phyloP scores from a whole-genome alignment of 2,113 vertebrate genomes.

The Dasyurus viverrinus region DNA sequence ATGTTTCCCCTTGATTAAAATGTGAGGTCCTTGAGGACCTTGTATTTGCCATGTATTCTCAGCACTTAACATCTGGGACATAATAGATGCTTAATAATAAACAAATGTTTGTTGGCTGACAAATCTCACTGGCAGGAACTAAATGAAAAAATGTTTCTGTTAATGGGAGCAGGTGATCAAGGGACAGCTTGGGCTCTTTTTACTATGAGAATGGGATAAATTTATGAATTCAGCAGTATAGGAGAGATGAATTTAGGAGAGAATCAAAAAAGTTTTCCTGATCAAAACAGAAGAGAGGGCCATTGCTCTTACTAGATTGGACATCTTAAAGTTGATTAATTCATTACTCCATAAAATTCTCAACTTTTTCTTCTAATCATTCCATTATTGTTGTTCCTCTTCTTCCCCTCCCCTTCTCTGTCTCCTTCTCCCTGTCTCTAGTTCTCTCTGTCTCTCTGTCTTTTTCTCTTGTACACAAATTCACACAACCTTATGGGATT shows the following conservation, averaged over 20 bases:
- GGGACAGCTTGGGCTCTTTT: not conserved
- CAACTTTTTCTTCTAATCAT: not conserved
- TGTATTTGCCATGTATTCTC: not conserved
- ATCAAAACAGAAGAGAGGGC: not conserved
- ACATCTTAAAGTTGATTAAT: not conserved
- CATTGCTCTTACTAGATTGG: not conserved
- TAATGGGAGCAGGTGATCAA: not conserved
- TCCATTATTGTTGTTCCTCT: not conserved
- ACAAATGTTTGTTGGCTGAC: not conserved
- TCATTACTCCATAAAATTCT: not conserved
- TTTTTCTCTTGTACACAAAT: not conserved
- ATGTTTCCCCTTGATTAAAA: not conserved
- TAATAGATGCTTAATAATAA: not conserved
- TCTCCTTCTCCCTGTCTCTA: not conserved
- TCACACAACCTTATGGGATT: not conserved
- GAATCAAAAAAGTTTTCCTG: not conserved
- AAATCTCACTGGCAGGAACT: not conserved
- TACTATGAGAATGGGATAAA: not conserved
- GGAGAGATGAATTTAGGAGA: not conserved
- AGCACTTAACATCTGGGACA: not conserved
- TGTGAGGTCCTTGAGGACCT: not conserved
- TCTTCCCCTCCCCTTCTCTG: not conserved
- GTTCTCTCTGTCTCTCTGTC: not conserved
- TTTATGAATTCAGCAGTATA: not conserved
- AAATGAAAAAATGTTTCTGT: not conserved